Conservation (phyloP, 2,888 invertebrate species). For the Papilio elwesi region DNA sequence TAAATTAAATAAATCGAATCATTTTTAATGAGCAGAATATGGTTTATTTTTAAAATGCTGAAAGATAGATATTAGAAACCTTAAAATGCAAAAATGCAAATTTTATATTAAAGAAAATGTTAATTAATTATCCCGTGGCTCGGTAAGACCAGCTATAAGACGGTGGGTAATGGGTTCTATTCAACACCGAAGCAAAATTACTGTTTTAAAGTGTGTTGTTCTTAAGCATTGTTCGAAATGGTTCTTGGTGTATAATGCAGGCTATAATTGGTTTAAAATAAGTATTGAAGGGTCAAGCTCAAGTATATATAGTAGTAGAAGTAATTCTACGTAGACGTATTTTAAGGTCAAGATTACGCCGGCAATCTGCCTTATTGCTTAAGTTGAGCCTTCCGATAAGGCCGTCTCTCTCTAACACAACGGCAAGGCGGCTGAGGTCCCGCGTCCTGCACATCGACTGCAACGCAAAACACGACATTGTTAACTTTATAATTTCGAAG, state of each 20-base stretch:
- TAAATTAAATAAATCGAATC: neutral
- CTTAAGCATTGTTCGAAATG: too few species aligned
- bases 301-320: neutral
- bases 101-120: neutral
- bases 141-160: neutral
- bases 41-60: slow-evolving; percentile 9
- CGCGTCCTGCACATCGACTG: slow-evolving; percentile 50
- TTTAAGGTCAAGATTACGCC: slow-evolving; percentile 29
- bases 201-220: too few species aligned
- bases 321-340: neutral
- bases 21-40: slow-evolving; percentile 3
- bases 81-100: neutral
- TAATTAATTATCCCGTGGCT: neutral
- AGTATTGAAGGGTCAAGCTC: too few species aligned
- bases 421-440: slow-evolving; percentile 51
- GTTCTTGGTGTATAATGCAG: too few species aligned
- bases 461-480: slow-evolving; percentile 50
- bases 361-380: slow-evolving; percentile 23
- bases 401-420: slow-evolving; percentile 51
- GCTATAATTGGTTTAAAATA: too few species aligned
- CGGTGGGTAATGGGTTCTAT: neutral
- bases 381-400: slow-evolving; percentile 23
- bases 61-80: neutral
- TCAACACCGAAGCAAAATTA: too few species aligned
- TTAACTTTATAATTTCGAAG: slow-evolving; percentile 49